These are phyloP conservation scores for Eudyptes chrysolophus DNA, from an alignment of 2,113 vertebrate species.

Conservation along the genomic window DNA sequence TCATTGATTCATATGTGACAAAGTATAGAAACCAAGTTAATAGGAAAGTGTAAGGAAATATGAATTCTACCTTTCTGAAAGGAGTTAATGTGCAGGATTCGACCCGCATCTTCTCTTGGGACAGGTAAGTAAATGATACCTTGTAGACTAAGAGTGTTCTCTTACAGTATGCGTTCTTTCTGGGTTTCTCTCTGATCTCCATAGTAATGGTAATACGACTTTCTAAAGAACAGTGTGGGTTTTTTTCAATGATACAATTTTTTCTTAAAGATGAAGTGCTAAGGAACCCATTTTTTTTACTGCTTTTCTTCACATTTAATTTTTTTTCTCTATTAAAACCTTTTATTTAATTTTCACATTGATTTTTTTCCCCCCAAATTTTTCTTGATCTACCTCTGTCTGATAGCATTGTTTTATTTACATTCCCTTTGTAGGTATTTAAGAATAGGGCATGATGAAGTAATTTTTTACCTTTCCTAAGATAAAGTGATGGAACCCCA, in stretches of 20 bases:
- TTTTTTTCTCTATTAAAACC: not conserved
- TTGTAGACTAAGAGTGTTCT: not conserved
- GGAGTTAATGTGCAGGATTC: not conserved
- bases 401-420: not conserved
- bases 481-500: not conserved
- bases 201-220: not conserved
- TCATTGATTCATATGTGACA: not conserved
- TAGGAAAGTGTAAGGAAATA: not conserved
- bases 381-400: not conserved
- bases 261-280: not conserved
- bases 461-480: not conserved
- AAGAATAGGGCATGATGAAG: not conserved
- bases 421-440: not conserved
- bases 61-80: not conserved
- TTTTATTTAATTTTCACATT: not conserved
- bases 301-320: not conserved
- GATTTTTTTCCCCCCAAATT: rapidly evolving
- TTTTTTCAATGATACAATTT: not conserved
- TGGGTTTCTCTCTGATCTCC: not conserved
- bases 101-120: not conserved
- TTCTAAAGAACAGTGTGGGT: not conserved
- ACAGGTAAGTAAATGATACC: not conserved
- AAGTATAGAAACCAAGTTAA: not conserved
- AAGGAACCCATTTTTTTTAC: not conserved
- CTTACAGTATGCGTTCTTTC: not conserved